Conservation (phyloP, 2,888 invertebrate species). For the Orthosia incerta region DNA sequence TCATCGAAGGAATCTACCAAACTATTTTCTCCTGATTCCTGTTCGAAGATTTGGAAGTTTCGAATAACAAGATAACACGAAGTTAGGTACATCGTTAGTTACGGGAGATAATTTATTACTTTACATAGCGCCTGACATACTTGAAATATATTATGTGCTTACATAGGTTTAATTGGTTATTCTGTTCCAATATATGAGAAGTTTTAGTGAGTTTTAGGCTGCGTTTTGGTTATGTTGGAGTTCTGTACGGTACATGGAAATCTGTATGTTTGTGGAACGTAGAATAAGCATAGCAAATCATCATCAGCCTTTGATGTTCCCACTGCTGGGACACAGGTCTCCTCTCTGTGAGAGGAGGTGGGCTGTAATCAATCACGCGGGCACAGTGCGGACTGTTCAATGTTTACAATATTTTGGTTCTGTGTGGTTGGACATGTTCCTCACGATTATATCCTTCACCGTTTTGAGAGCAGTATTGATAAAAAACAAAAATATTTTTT, state of each 20-base stretch:
- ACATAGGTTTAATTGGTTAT: constrained; percentile 40
- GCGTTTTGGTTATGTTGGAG: background rate
- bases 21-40: constrained; percentile 1
- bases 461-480: too few relatives aligned
- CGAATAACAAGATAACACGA: constrained; percentile 29
- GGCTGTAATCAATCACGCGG: too few relatives aligned
- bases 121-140: constrained; percentile 13
- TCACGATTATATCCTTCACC: too few relatives aligned
- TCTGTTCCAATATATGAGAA: constrained; percentile 22
- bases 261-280: background rate
- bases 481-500: too few relatives aligned
- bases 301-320: background rate
- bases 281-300: background rate
- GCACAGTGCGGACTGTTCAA: too few relatives aligned
- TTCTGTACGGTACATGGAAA: background rate
- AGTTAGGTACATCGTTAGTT: constrained; percentile 11
- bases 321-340: too few relatives aligned
- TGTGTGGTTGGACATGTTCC: too few relatives aligned
- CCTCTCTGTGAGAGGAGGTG: too few relatives aligned
- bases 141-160: constrained; percentile 19
- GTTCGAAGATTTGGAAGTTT: constrained; percentile 34
- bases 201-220: background rate
- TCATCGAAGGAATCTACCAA: background rate
- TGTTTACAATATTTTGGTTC: too few relatives aligned
- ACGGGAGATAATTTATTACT: constrained; percentile 34